Conservation (phyloP, 2,113 vertebrate genomes). For the Myxocyprinus asiaticus region DNA sequence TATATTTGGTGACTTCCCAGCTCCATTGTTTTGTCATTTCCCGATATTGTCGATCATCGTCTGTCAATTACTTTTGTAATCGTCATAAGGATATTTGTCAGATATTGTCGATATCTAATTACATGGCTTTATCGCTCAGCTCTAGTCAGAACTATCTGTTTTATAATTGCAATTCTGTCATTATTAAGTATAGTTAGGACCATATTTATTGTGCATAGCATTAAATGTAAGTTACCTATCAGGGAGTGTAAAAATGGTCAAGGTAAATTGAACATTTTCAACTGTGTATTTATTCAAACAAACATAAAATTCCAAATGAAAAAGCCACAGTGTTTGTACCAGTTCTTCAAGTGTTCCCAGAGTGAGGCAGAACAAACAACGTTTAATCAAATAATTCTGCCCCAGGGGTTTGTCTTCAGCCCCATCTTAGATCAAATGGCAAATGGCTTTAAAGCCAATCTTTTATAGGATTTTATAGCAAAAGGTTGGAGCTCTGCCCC, state of each 20-base stretch:
- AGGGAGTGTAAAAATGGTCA: background rate
- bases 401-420: conserved; percentile 53
- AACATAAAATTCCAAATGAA: conserved; percentile 11
- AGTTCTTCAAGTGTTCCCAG: conserved; percentile 4
- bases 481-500: conserved; percentile 57
- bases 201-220: background rate
- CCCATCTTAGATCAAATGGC: conserved; percentile 60
- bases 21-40: too few relatives aligned
- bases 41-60: too few relatives aligned
- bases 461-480: conserved; percentile 57
- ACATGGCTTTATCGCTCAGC: too few relatives aligned
- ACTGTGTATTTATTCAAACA: conserved; percentile 4
- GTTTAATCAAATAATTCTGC: conserved; percentile 61
- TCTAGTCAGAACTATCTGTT: too few relatives aligned
- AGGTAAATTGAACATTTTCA: conserved; percentile 10
- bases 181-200: too few relatives aligned
- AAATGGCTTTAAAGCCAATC: conserved; percentile 62
- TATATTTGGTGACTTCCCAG: too few relatives aligned
- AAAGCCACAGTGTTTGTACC: conserved; percentile 8
- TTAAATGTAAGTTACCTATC: background rate
- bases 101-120: too few relatives aligned
- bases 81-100: too few relatives aligned
- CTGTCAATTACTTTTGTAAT: too few relatives aligned
- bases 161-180: too few relatives aligned
- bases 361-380: conserved; percentile 49